phyloP scores from a whole-genome alignment of 2,888 invertebrate species.

The Iselma pallidipennis region DNA sequence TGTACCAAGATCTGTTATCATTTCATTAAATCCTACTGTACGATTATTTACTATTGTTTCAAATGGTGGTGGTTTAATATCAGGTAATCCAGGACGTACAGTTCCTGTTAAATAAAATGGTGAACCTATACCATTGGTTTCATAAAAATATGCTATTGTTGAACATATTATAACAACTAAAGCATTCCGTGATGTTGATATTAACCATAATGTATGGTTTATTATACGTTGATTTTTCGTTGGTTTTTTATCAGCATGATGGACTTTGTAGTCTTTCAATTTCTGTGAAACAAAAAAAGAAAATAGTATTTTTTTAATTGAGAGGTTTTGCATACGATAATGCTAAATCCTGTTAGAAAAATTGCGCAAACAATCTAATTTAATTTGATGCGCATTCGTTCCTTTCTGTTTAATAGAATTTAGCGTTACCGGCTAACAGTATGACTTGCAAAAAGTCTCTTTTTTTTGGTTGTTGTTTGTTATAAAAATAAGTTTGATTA shows the following conservation, averaged over 20 bases:
- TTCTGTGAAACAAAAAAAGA: conserved; percentile 59
- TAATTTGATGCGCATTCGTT: too few relatives aligned
- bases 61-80: conserved; percentile 71
- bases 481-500: too few relatives aligned
- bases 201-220: conserved; percentile 71
- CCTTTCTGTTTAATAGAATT: too few relatives aligned
- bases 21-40: conserved; percentile 66
- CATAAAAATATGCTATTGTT: conserved; percentile 65
- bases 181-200: conserved; percentile 83
- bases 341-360: too few relatives aligned
- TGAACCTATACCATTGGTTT: conserved; percentile 58
- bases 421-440: too few relatives aligned
- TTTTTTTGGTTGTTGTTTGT: too few relatives aligned
- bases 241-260: conserved; percentile 51
- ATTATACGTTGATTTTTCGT: conserved; percentile 54
- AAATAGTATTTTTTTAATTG: neutral
- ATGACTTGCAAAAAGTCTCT: too few relatives aligned
- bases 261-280: conserved; percentile 70
- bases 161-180: conserved; percentile 78
- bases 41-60: conserved; percentile 64
- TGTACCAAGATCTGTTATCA: conserved; percentile 80
- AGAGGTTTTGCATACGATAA: too few relatives aligned
- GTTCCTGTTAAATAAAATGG: conserved; percentile 77
- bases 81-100: conserved; percentile 76
- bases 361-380: too few relatives aligned